Evolutionary conservation across 2,888 invertebrate genomes (phyloP).

Genomic region (Drosophila rubida): DNA sequence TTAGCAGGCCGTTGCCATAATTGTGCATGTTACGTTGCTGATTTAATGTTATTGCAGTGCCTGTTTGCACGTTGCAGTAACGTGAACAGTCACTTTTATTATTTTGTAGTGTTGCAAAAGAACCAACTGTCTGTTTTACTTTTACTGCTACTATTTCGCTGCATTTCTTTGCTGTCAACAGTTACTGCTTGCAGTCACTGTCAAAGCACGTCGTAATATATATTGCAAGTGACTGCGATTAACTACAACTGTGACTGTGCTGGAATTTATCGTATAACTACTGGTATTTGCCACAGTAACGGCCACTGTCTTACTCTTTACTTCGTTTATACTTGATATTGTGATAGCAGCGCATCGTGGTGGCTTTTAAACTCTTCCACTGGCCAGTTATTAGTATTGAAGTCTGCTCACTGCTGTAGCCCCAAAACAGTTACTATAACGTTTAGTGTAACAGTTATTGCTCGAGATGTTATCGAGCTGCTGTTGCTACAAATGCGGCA

Average conservation of each 20-base stretch:
- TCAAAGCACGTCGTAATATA: too few species aligned
- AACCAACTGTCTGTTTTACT: constrained; percentile 5
- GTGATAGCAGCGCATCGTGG: too few species aligned
- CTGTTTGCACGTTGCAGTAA: too few species aligned
- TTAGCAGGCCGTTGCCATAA: too few species aligned
- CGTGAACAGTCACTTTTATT: too few species aligned
- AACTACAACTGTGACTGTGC: too few species aligned
- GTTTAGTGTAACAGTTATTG: constrained; percentile 19
- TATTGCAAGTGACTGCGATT: too few species aligned
- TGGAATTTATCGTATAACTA: too few species aligned
- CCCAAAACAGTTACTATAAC: constrained; percentile 16
- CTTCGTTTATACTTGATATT: too few species aligned
- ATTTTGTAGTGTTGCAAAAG: background rate
- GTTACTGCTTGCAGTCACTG: background rate
- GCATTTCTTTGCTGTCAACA: background rate
- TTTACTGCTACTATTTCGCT: background rate
- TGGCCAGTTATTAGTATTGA: background rate
- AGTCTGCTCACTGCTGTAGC: background rate
- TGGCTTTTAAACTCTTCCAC: background rate
- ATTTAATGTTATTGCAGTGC: too few species aligned
- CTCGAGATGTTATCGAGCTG: constrained; percentile 14
- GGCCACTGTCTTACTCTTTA: background rate
- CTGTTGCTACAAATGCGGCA: constrained; percentile 6
- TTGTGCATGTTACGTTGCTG: too few species aligned
- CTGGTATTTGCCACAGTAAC: too few species aligned